Conservation (phyloP, 2,888 invertebrate genomes). For the Reticulitermes lucifugus region DNA sequence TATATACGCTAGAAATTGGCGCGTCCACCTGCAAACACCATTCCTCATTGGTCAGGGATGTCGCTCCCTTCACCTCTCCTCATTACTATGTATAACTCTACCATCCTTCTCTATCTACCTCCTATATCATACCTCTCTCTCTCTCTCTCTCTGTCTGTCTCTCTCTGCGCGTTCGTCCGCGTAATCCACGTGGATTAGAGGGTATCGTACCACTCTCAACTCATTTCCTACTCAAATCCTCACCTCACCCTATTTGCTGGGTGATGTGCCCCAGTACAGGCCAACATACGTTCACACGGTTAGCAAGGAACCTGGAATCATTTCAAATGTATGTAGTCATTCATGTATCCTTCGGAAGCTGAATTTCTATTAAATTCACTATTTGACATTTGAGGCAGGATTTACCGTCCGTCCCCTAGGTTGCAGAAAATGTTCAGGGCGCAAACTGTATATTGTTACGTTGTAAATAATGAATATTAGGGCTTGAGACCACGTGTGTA, state of each 20-base stretch:
- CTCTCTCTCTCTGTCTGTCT: not conserved
- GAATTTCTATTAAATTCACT: not conserved
- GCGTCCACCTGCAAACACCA: constrained; percentile 48
- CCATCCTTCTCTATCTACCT: constrained; percentile 32
- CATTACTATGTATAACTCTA: constrained; percentile 31
- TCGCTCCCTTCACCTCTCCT: constrained; percentile 51
- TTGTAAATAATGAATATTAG: too few relatives aligned
- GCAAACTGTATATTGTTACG: too few relatives aligned
- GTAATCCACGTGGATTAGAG: constrained; percentile 43
- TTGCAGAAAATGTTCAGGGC: not conserved
- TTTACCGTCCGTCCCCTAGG: not conserved
- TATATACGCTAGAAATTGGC: constrained; percentile 28
- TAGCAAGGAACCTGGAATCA: not conserved
- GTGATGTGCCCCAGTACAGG: constrained; percentile 32
- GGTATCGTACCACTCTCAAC: constrained; percentile 20
- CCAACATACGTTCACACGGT: constrained; percentile 11
- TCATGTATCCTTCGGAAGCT: not conserved
- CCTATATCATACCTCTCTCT: not conserved
- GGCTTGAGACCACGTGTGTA: too few relatives aligned
- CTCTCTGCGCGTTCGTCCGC: not conserved
- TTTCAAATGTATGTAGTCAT: constrained; percentile 15
- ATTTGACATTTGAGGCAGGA: not conserved
- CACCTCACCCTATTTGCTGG: constrained; percentile 19
- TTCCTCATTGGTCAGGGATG: constrained; percentile 50
- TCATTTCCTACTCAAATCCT: not conserved